A percentile compares a stretch with the other conserved stretches of the same genome.
phyloP scores from a whole-genome alignment of 1,140 invertebrate species.

The Cotesia glomerata region DNA sequence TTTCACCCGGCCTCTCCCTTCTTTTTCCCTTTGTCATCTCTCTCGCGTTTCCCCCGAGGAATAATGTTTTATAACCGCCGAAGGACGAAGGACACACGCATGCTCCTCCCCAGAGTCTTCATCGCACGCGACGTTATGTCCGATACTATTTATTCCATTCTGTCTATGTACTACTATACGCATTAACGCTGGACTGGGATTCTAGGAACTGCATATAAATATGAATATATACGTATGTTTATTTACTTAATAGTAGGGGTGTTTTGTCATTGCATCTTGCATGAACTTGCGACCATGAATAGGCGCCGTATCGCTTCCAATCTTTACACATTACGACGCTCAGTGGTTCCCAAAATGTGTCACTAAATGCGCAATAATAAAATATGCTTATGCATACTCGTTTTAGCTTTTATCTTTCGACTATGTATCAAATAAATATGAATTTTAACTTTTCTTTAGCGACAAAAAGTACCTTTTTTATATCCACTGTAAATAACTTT shows the following conservation, averaged over 20 bases:
- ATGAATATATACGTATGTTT: no score
- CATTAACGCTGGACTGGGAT: constrained; percentile 2
- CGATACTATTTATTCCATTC: not conserved
- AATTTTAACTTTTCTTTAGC: no score
- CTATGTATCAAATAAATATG: not conserved
- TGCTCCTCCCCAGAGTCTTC: constrained; percentile 2
- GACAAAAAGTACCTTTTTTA: no score
- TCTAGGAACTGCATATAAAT: constrained; percentile 10
- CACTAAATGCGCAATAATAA: constrained; percentile 1
- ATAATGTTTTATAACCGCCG: constrained; percentile 35
- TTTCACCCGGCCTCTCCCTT: not conserved
- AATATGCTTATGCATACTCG: not conserved
- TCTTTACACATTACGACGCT: constrained; percentile 12
- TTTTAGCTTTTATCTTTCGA: not conserved
- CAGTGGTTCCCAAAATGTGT: constrained; percentile 31
- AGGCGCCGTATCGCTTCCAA: constrained; percentile 11
- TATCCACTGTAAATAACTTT: no score
- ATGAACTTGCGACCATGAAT: constrained; percentile 16
- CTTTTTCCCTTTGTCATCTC: not conserved
- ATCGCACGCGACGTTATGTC: constrained; percentile 4
- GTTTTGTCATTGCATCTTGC: not conserved
- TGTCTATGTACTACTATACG: not conserved
- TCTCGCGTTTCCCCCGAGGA: constrained; percentile 30
- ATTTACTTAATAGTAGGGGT: no score
- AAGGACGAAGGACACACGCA: constrained; percentile 26